Evolutionary conservation across 2,888 invertebrate genomes (phyloP), one percentile per base, ranked within the genome.

Genomic region (Cheilosia scutellata): DNA sequence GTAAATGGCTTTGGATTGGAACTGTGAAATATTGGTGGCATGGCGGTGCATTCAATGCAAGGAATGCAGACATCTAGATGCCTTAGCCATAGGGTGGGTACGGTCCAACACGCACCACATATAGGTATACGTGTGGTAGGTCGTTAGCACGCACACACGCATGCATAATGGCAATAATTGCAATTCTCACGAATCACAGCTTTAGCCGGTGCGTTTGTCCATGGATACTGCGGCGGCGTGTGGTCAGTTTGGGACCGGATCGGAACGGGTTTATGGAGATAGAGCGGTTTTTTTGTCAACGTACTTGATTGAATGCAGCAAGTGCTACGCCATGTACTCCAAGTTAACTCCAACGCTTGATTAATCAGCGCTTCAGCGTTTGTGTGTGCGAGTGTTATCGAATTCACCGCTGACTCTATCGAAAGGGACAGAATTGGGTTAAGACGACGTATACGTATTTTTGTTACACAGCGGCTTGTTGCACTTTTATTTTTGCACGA

Each of bases 401-500:
- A 75, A 80, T 60, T 65, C 75, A 84, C 80, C 80, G 65, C 84
- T 75, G 65, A 84, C 37, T 80, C 58, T 80, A 84, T 80, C 60
- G 84, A 84, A 80, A 84, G 84, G 84, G 84, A 84, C 84, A 80
- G 84, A 84, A 84, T 75, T 84, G 84, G 84, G 84, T 84, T 84
- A 84, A 84, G 75, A 84, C 80, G 55, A 57, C 60, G 68, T 20
- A 20, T 49, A 44, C 25, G 27, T 25, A 5, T 37, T 42, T 49
- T 29, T 16, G 5, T 20, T 47, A 47, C 5, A 27, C 51, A 33
- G 20, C 9, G 44, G 29, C 47, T 74, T 20, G 72, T 31, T 71
- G 79, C 51, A 63, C 37, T 68, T 74, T 33, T 49, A 29, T 53
- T 71, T 72, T 83, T 70, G 68, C 65, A 49, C 65, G 51, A 63